phyloP scores from a whole-genome alignment of 2,888 invertebrate genomes.

The Myathropa florea region DNA sequence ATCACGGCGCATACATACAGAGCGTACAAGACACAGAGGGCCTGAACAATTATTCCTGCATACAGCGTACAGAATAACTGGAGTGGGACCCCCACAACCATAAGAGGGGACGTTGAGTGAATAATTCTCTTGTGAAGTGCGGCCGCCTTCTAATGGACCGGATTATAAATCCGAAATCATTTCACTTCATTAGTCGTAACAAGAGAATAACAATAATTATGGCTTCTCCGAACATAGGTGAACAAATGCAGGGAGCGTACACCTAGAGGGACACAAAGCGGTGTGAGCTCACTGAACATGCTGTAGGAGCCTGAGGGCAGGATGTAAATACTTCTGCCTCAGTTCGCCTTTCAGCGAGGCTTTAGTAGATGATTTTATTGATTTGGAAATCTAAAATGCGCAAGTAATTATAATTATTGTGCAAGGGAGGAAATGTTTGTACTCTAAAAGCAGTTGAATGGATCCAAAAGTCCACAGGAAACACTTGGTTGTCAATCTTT shows the following conservation, averaged over 20 bases:
- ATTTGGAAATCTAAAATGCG: background rate
- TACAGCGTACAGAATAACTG: background rate
- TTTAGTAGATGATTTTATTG: background rate
- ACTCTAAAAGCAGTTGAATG: too few relatives aligned
- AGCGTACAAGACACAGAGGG: background rate
- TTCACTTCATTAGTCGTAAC: conserved; percentile 54
- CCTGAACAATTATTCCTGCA: background rate
- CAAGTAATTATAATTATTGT: too few relatives aligned
- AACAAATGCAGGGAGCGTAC: background rate
- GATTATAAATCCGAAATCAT: conserved; percentile 24
- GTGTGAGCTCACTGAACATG: background rate
- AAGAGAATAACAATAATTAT: conserved; percentile 32
- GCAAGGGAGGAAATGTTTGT: too few relatives aligned
- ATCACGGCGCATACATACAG: too few relatives aligned
- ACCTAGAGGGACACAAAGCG: background rate
- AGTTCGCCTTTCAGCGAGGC: background rate
- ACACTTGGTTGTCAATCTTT: too few relatives aligned
- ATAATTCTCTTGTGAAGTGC: background rate
- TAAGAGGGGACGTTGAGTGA: background rate
- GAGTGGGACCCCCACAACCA: too few relatives aligned
- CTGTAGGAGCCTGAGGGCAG: background rate
- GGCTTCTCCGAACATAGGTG: background rate
- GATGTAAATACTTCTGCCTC: background rate
- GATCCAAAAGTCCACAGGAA: too few relatives aligned
- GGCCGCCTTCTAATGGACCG: conserved; percentile 7